Evolutionary conservation across 2,888 invertebrate species (phyloP).

Genomic region (Drosophila diplacantha): DNA sequence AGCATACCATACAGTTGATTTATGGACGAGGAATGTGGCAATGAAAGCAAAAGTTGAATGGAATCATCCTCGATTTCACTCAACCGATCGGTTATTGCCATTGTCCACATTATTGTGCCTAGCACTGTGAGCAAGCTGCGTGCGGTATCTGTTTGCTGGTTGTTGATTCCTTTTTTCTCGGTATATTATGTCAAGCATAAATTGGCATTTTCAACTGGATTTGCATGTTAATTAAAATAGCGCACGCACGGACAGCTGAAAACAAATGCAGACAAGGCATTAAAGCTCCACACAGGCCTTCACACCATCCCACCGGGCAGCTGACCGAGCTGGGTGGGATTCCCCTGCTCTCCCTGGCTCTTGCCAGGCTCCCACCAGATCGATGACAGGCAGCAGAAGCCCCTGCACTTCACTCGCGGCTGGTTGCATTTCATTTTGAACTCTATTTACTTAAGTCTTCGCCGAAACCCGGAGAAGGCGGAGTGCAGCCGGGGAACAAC

Average conservation of each 20-base stretch:
- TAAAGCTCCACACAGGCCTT: conserved; percentile 49
- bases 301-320: conserved; percentile 46
- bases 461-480: conserved; percentile 53
- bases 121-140: conserved; percentile 7
- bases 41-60: conserved; percentile 32
- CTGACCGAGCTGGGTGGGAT: conserved; percentile 51
- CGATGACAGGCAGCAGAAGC: conserved; percentile 59
- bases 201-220: conserved; percentile 72
- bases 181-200: conserved; percentile 71
- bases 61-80: conserved; percentile 15
- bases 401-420: conserved; percentile 60
- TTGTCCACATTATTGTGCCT: conserved; percentile 33
- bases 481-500: conserved; percentile 24
- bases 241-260: conserved; percentile 67
- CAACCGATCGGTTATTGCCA: conserved; percentile 10
- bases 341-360: neutral
- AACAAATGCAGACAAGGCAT: conserved; percentile 66
- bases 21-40: conserved; percentile 14
- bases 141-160: conserved; percentile 28
- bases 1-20: conserved; percentile 5
- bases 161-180: conserved; percentile 42
- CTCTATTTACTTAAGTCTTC: conserved; percentile 71
- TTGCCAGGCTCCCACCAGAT: conserved; percentile 42
- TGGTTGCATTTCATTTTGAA: conserved; percentile 69
- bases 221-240: conserved; percentile 71